Evolutionary conservation across 2,888 invertebrate species (phyloP), one percentile per base, ranked within the genome.

Genomic region (Lepidonotus clava): DNA sequence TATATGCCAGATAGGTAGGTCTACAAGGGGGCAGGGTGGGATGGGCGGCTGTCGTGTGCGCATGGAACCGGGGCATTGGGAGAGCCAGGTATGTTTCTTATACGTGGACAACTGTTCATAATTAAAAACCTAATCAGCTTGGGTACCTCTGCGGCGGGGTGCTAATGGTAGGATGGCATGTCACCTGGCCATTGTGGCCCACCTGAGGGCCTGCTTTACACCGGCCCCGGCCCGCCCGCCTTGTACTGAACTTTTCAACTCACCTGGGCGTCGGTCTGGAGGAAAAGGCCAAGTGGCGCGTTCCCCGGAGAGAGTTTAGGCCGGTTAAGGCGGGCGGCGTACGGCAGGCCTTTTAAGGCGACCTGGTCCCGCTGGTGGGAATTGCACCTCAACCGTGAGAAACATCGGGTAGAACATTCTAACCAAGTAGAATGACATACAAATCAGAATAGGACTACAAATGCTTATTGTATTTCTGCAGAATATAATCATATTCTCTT

Each of bases 241-340:
- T 61, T 61, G 61, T 61, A 61, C 61, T 61, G 61, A 61, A 61
- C 61, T 61, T 61, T 61, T 61, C 61, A 61, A 61, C 61, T 61
- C 61, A 61, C 28, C 61, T 61, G 28, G 61, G 28, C 61, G 24
- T 28, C 28, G 24, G 28, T 61, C 61, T n/a, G 61, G 61, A 61
- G 61, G 61, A 61, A 61, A 61, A 61, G 61, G 61, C 61, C 61
- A 61, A 61, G 24, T 32, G n/a, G 0, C 18, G 8, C 18, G 46
- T 18, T 46, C 46, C 2, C 21, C 53, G 21, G 2, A 18, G 2
- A 53, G 21, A 18, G 18, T n/a, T n/a, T n/a, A 4, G 21, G n/a
- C 53, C 18, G 18, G 53, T 18, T 53, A 53, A 53, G 18, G 1
- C 53, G 11, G 28, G 11, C 0, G 61, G 61, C 28, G 28, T 24